phyloP scores from a whole-genome alignment of 2,113 vertebrate species.

The Manacus vitellinus region DNA sequence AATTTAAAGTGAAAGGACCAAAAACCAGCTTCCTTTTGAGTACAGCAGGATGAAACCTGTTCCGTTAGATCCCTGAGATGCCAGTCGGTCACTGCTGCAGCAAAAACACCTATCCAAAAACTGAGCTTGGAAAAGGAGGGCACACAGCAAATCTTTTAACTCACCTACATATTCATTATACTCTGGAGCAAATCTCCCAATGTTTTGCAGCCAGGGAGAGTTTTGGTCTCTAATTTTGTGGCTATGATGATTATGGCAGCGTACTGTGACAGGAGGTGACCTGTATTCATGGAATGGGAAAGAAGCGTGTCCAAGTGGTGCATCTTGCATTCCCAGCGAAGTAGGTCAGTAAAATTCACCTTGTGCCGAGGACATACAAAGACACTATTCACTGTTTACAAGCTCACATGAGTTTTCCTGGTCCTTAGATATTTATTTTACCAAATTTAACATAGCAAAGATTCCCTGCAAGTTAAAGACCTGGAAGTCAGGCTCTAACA shows the following conservation, averaged over 20 bases:
- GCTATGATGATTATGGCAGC: accelerated
- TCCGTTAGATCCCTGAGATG: neutral
- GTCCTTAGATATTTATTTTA: neutral
- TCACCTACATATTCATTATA: neutral
- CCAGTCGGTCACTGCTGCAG: neutral
- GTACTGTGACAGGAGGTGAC: neutral
- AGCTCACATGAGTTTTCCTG: neutral
- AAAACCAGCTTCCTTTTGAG: neutral
- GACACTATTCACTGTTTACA: neutral
- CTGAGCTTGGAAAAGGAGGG: neutral
- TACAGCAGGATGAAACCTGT: neutral
- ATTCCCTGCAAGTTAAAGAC: neutral
- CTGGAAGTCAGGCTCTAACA: neutral
- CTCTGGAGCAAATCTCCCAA: neutral
- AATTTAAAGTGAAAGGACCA: neutral
- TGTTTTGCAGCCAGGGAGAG: neutral
- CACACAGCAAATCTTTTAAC: neutral
- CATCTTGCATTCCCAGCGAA: neutral
- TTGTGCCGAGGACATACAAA: neutral
- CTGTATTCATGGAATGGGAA: neutral
- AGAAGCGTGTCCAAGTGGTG: neutral
- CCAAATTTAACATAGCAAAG: neutral
- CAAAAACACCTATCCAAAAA: neutral
- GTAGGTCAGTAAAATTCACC: neutral
- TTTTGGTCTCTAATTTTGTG: neutral